Evolutionary conservation across 2,113 vertebrate genomes (phyloP).

Genomic region (Fregata magnificens): DNA sequence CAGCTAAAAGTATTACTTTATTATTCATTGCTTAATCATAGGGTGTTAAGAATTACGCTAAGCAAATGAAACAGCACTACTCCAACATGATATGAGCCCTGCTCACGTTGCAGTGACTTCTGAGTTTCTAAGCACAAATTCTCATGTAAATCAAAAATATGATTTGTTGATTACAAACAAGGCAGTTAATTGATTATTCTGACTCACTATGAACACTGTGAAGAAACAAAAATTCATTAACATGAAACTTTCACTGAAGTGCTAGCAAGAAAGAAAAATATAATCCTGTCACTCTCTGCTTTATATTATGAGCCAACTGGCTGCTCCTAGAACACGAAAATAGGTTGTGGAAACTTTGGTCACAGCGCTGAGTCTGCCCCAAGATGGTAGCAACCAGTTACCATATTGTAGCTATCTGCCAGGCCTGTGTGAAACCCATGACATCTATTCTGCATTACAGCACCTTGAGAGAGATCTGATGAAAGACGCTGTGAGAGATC

Average conservation of each 20-base stretch:
- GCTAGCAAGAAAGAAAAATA: neutral
- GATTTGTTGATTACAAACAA: neutral
- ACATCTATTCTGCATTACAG: neutral
- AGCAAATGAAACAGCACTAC: neutral
- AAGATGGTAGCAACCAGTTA: neutral
- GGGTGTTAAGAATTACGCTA: neutral
- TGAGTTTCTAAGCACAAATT: neutral
- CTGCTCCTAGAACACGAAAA: neutral
- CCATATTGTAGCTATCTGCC: neutral
- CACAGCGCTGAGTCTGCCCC: neutral
- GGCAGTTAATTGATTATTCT: neutral
- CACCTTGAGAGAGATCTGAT: neutral
- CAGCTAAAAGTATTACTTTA: neutral
- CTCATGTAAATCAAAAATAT: neutral
- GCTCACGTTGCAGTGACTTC: neutral
- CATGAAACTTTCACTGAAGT: neutral
- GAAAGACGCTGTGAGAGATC: neutral
- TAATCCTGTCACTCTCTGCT: neutral
- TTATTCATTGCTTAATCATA: neutral
- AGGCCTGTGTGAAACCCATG: neutral
- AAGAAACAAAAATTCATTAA: neutral
- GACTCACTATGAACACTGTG: neutral
- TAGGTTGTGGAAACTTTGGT: neutral
- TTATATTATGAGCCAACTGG: neutral
- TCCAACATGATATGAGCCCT: neutral